Base-by-base conservation (phyloP, 1,140 invertebrate species). In the Brachionus angularis region DNA sequence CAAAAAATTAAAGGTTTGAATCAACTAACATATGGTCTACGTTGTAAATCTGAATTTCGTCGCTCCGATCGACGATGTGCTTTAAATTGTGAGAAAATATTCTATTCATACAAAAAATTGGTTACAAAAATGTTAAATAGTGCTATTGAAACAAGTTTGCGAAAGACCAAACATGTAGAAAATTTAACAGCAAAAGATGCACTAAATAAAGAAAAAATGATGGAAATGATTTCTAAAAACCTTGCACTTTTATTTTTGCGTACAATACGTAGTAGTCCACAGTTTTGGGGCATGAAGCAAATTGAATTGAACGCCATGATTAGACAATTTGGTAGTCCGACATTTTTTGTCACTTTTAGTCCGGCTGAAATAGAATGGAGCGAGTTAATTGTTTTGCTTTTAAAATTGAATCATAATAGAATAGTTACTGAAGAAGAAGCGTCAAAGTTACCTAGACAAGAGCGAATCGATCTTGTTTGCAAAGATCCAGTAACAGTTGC, bases 41-140 rank as follows among this genome's bases (percentile, higher is more conserved):
- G 21, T 29, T 52, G 49, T 31, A 29, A 52, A 16, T 52, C 49
- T 5, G 49, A 52, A 52, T 52, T 52, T 52, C 49, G 49, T 52
- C 5, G 49, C 27, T 52, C 31, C n/a, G 49, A 52, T 31, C 3
- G 49, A 14, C 49, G 49, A 23, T 44, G 14, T 44, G 42, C 42
- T 18, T 12, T 16, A 44, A 18, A 44, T 18, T 16, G 14, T 16
- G 18, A 44, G 14, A 44, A 44, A 44, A 44, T 44, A 44, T 44
- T 44, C 18, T 44, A 16, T 18, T 44, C 42, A 16, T 44, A 44
- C 3, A 44, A 44, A 44, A 44, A 44, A 44, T 44, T 44, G 42
- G 14, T 16, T 4, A 18, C 42, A 44, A 44, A 44, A 44, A 44
- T n/a, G 18, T 44, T 44, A 44, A 44, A 44, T 18, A 18, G 14